Conservation (phyloP, 1,140 invertebrate genomes). For the Penaeus japonicus region DNA sequence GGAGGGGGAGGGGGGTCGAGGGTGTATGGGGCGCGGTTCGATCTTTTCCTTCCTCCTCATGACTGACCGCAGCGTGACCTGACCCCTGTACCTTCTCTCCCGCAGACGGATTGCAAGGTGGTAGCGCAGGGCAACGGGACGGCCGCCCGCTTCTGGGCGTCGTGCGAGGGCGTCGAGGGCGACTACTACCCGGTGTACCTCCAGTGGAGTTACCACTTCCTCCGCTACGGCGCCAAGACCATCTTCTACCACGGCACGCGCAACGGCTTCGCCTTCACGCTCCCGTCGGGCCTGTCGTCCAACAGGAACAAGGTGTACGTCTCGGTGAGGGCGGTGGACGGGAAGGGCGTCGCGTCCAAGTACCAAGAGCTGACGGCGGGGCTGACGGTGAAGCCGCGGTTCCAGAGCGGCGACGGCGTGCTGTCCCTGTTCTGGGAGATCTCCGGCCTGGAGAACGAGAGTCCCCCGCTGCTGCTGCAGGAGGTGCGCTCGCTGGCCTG, state of each 20-base stretch:
- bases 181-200: constrained; percentile 39
- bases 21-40: too few species aligned
- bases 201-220: constrained; percentile 47
- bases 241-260: constrained; percentile 53
- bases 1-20: too few species aligned
- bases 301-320: constrained; percentile 49
- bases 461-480: constrained; percentile 45
- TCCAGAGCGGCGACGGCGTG: constrained; percentile 36
- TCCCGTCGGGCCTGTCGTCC: constrained; percentile 43
- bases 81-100: not conserved
- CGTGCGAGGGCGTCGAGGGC: constrained; percentile 31
- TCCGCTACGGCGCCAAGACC: constrained; percentile 24
- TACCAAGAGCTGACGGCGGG: not conserved
- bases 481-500: constrained; percentile 50
- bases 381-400: constrained; percentile 33
- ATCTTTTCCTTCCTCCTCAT: too few species aligned
- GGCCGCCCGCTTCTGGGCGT: constrained; percentile 27
- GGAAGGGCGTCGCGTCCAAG: constrained; percentile 48
- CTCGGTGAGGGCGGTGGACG: constrained; percentile 45
- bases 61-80: too few species aligned
- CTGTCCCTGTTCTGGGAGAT: constrained; percentile 52
- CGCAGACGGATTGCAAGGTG: constrained; percentile 42
- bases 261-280: constrained; percentile 40
- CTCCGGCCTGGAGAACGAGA: constrained; percentile 43
- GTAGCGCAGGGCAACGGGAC: not conserved